These are phyloP conservation scores for Cenopis cana DNA, from an alignment of 2,888 invertebrate species.

Conservation along the genomic window DNA sequence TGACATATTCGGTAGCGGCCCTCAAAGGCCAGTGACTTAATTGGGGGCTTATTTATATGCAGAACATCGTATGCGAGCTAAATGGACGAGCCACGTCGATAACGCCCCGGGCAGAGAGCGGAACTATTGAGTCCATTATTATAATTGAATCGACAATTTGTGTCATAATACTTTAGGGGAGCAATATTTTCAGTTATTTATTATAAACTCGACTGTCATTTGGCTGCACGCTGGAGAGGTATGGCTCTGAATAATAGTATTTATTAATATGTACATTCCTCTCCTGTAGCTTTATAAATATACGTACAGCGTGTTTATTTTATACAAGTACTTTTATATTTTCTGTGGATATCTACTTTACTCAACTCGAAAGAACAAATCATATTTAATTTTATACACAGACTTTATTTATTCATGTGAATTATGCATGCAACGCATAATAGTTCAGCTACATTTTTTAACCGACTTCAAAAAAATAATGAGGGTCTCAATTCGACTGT, in stretches of 20 bases:
- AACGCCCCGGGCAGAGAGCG: constrained; percentile 35
- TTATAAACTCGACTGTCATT: constrained; percentile 13
- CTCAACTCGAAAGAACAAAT: too few relatives aligned
- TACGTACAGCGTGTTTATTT: neutral
- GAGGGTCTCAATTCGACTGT: too few relatives aligned
- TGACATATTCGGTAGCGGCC: constrained; percentile 4
- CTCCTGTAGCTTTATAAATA: neutral
- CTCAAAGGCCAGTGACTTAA: constrained; percentile 26
- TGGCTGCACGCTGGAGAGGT: constrained; percentile 1
- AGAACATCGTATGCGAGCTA: constrained; percentile 36
- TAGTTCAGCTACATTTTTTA: neutral
- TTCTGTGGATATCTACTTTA: neutral
- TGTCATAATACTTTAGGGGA: constrained; percentile 44
- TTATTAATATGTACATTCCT: neutral
- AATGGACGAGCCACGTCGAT: constrained; percentile 31
- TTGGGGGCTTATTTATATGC: constrained; percentile 39
- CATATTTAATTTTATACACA: too few relatives aligned
- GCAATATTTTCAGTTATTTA: constrained; percentile 40
- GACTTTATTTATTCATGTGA: too few relatives aligned
- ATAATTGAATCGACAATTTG: constrained; percentile 43
- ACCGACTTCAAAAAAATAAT: too few relatives aligned
- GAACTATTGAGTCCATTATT: constrained; percentile 43
- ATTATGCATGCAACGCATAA: neutral
- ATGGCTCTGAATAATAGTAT: constrained; percentile 1
- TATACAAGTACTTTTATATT: neutral